Evolutionary conservation across 2,888 invertebrate species (phyloP).

Genomic region (Noctua janthina): DNA sequence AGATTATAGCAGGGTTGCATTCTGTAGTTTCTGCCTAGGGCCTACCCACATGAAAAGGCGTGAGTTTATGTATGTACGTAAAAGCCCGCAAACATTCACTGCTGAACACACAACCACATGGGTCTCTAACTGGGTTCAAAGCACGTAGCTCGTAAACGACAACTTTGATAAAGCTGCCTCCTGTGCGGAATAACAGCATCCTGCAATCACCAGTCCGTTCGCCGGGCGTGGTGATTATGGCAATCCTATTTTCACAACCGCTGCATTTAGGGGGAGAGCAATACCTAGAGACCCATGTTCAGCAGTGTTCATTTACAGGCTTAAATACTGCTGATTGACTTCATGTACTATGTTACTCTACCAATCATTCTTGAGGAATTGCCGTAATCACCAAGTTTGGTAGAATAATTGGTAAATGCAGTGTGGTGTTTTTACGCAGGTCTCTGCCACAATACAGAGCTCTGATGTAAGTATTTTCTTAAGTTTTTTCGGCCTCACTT

Average conservation of each 20-base stretch:
- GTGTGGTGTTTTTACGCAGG: conserved; percentile 64
- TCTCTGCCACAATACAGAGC: conserved; percentile 63
- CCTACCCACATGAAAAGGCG: neutral
- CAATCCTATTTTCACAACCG: conserved; percentile 32
- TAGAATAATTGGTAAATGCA: conserved; percentile 65
- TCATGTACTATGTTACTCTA: conserved; percentile 24
- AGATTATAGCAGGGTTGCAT: neutral
- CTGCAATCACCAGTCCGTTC: conserved; percentile 41
- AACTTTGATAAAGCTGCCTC: conserved; percentile 13
- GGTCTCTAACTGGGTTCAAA: conserved; percentile 35
- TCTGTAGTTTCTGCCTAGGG: neutral
- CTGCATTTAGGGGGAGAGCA: neutral
- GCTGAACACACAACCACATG: conserved; percentile 56
- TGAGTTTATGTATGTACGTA: neutral
- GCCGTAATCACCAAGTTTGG: conserved; percentile 65
- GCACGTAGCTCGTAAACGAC: neutral
- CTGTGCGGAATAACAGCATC: conserved; percentile 49
- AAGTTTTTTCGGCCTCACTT: conserved; percentile 52
- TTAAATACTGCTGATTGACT: conserved; percentile 26
- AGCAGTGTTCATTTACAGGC: conserved; percentile 61
- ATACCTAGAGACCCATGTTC: conserved; percentile 43
- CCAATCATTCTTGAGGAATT: conserved; percentile 53
- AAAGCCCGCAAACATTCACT: conserved; percentile 47
- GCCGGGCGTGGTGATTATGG: conserved; percentile 51
- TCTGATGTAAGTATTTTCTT: conserved; percentile 61